Evolutionary conservation across 2,113 vertebrate species (phyloP).

Genomic region (Hemichromis elongatus): DNA sequence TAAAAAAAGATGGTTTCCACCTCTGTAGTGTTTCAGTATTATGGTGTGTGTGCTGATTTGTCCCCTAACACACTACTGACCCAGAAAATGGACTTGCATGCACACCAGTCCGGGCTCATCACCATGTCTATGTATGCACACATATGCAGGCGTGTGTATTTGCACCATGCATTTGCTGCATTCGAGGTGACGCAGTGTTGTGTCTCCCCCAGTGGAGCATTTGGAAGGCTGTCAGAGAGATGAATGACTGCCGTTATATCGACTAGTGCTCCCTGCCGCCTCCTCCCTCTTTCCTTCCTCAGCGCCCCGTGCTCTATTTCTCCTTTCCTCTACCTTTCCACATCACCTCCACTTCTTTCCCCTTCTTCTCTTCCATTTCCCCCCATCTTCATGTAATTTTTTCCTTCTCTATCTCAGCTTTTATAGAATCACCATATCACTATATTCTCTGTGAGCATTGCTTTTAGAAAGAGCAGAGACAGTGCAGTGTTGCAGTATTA

Average conservation of each 20-base stretch:
- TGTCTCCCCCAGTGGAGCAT: slow-evolving; percentile 66
- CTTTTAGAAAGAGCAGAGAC: slow-evolving; percentile 11
- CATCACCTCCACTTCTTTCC: slow-evolving; percentile 25
- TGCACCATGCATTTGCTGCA: slow-evolving; percentile 38
- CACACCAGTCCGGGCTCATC: neutral
- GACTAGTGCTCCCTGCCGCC: slow-evolving; percentile 59
- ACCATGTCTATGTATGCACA: neutral
- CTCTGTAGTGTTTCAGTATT: neutral
- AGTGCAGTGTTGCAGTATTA: neutral
- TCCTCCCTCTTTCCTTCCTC: slow-evolving; percentile 32
- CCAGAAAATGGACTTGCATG: slow-evolving; percentile 9
- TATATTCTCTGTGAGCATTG: neutral
- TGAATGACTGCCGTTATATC: slow-evolving; percentile 75
- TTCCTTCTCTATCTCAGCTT: neutral
- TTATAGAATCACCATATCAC: slow-evolving; percentile 1
- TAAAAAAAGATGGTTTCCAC: neutral
- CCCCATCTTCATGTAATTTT: neutral
- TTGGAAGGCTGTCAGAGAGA: slow-evolving; percentile 77
- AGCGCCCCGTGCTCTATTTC: slow-evolving; percentile 27
- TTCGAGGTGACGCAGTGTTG: slow-evolving; percentile 60
- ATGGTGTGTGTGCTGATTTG: slow-evolving; percentile 22
- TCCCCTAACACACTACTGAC: slow-evolving; percentile 15
- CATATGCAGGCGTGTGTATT: neutral
- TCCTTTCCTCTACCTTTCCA: slow-evolving; percentile 10
- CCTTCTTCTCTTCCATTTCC: neutral